Evolutionary conservation across 2,888 invertebrate genomes (phyloP).

Genomic region (Trypoxylon attenuatum): DNA sequence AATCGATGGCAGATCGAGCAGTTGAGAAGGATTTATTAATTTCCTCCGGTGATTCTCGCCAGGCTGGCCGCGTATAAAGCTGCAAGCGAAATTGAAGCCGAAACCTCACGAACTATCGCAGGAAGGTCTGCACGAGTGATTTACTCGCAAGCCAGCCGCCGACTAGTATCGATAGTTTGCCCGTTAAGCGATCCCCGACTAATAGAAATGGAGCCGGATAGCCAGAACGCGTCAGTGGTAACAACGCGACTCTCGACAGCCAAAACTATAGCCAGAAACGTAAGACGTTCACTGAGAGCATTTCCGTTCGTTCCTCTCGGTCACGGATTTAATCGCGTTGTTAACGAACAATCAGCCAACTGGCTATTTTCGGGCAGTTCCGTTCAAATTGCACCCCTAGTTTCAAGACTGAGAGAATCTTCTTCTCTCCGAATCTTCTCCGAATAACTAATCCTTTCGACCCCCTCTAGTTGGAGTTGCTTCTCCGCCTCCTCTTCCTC

Average conservation of each 20-base stretch:
- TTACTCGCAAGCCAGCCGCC: background rate
- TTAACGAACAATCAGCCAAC: background rate
- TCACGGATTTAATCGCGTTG: background rate
- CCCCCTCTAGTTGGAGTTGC: background rate
- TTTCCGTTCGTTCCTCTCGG: background rate
- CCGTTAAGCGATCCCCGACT: background rate
- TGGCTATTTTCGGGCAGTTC: background rate
- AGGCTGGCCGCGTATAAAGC: background rate
- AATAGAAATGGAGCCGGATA: background rate
- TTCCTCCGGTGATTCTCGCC: background rate
- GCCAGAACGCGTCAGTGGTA: background rate
- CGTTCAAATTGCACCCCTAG: background rate
- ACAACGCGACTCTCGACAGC: too few relatives aligned
- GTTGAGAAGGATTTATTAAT: background rate
- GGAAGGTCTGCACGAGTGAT: background rate
- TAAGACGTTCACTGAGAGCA: background rate
- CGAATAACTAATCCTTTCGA: background rate
- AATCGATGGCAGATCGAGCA: background rate
- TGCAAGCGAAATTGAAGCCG: background rate
- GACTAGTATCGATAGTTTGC: background rate
- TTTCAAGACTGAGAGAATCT: background rate
- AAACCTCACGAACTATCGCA: background rate
- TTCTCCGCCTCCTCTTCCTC: background rate
- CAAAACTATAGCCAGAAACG: too few relatives aligned
- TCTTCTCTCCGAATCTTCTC: background rate